Evolutionary conservation across 2,888 invertebrate species (phyloP).

Genomic region (Mythimna pallens): DNA sequence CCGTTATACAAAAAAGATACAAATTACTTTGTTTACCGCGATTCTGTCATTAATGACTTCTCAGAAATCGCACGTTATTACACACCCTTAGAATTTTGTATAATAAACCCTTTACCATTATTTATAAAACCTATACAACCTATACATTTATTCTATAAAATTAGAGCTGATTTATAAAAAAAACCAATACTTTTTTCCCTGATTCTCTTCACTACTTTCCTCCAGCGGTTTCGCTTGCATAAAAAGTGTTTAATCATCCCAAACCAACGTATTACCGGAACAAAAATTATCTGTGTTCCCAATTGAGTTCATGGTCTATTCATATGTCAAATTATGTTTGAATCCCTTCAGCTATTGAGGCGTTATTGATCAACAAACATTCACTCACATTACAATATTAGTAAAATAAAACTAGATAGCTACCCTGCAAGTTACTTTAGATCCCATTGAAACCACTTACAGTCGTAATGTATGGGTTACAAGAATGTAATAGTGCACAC

Average conservation of each 20-base stretch:
- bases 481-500: slow-evolving; percentile 48
- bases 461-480: slow-evolving; percentile 26
- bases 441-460: slow-evolving; percentile 44
- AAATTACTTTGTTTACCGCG: slow-evolving; percentile 49
- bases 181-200: neutral
- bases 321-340: neutral
- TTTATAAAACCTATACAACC: too few species aligned
- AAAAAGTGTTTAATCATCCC: too few species aligned
- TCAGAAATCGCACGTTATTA: slow-evolving; percentile 16
- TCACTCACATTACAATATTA: neutral
- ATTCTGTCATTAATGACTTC: slow-evolving; percentile 46
- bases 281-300: neutral
- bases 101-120: slow-evolving; percentile 19
- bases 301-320: neutral
- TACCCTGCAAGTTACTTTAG: slow-evolving; percentile 18
- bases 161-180: neutral
- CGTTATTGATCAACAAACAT: neutral
- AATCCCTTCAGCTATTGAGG: neutral
- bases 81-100: slow-evolving; percentile 17
- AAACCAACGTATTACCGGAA: neutral
- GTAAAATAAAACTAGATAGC: too few species aligned
- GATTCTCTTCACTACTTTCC: neutral
- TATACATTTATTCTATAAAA: too few species aligned
- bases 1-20: slow-evolving; percentile 38
- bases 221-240: neutral